phyloP scores from a whole-genome alignment of 2,797 vertebrate genomes.

The Smutsia gigantea region DNA sequence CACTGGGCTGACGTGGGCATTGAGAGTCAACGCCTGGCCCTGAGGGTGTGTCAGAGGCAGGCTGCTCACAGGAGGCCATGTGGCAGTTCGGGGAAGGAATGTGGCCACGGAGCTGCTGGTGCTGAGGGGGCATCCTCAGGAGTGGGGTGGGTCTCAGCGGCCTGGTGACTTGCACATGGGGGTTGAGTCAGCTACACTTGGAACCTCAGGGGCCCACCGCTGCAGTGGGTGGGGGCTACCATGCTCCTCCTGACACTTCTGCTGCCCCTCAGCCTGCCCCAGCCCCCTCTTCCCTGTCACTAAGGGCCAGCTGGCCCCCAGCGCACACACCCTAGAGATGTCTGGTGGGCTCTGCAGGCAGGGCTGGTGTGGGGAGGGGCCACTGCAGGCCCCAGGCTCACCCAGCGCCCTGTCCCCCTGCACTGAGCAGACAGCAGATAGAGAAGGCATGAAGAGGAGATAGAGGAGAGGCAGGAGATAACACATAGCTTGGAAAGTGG shows the following conservation, averaged over 20 bases:
- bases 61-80: background rate
- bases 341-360: background rate
- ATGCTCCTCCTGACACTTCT: too few relatives aligned
- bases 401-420: background rate
- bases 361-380: background rate
- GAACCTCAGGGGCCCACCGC: too few relatives aligned
- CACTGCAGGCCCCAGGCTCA: background rate
- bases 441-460: background rate
- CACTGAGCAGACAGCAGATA: background rate
- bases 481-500: background rate
- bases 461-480: background rate
- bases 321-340: background rate
- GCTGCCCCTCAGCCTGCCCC: too few relatives aligned
- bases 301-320: background rate
- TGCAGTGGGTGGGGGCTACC: too few relatives aligned
- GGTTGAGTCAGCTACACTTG: too few relatives aligned
- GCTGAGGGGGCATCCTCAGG: too few relatives aligned
- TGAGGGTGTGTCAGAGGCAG: background rate
- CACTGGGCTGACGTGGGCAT: background rate
- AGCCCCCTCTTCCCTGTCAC: background rate
- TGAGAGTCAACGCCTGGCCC: accelerated
- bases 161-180: too few relatives aligned
- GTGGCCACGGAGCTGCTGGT: too few relatives aligned
- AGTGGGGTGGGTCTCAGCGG: too few relatives aligned
- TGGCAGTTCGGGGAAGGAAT: background rate